phyloP scores from a whole-genome alignment of 2,113 vertebrate species.

The Pelecanoides urinatrix region DNA sequence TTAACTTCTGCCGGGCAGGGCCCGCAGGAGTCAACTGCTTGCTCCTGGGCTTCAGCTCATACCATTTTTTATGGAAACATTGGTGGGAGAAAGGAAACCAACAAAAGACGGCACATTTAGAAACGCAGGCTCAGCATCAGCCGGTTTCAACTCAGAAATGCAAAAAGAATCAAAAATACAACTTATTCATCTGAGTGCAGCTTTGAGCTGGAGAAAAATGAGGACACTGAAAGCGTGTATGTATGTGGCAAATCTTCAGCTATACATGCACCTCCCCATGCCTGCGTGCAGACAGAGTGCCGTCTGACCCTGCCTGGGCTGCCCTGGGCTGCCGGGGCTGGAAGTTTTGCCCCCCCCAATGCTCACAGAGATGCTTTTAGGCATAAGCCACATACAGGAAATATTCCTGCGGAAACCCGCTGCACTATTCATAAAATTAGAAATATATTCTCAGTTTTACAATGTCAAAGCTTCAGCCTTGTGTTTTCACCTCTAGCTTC shows the following conservation, averaged over 20 bases:
- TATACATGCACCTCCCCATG: rapidly evolving
- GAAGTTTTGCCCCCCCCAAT: rapidly evolving
- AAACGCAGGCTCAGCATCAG: background rate
- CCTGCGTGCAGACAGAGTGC: rapidly evolving
- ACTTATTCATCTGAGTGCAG: background rate
- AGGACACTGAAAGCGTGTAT: rapidly evolving
- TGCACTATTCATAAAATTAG: background rate
- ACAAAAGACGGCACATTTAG: rapidly evolving
- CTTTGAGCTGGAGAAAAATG: background rate
- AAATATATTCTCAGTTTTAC: background rate
- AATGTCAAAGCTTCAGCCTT: background rate
- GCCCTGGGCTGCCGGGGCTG: background rate
- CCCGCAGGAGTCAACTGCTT: background rate
- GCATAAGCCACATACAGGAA: background rate
- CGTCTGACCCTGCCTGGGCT: rapidly evolving
- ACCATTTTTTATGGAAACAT: background rate
- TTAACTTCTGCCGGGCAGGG: background rate
- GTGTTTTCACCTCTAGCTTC: background rate
- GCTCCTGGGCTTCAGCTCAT: background rate
- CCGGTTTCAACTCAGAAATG: rapidly evolving
- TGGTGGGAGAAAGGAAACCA: rapidly evolving
- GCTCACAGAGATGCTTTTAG: background rate
- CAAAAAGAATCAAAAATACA: background rate
- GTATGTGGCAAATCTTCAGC: background rate
- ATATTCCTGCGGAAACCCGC: background rate